Base-by-base conservation (phyloP, 1,140 invertebrate genomes). In the Vanessa tameamea region DNA sequence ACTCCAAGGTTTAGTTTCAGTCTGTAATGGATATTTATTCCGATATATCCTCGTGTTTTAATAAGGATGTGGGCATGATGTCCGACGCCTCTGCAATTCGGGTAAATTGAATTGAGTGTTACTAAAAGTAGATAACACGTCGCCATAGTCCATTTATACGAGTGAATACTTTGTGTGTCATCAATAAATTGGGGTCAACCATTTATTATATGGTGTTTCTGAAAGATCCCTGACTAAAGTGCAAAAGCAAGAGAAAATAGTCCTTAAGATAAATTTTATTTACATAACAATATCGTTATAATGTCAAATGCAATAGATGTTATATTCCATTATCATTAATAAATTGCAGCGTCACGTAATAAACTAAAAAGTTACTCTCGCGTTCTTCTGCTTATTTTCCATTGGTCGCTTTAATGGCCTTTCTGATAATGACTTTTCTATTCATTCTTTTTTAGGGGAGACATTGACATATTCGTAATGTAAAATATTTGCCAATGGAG, bases 401-500 rank as follows among this genome's bases (percentile, higher is more conserved):
- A n/a, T 23, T 69, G 68, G 20, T n/a, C 43, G 47, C 20, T 16
- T 48, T 47, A 43, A 59, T 61, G 43, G n/a, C 20, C 20, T 47
- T 57, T n/a, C 61, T 47, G 55, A 48, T 61, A 69, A 61, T 48
- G 67, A 69, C 67, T 59, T 66, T 72, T 59, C 47, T 57, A 61
- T 73, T 69, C 48, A 53, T 23, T 50, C 69, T 53, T 57, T 72
- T 65, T 71, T 53, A 23, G 48, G 57, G 57, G 12, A 55, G 37
- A 31, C 59, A 64, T 68, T 69, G 57, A 69, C 57, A 73, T 67
- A 68, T 73, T 69, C 15, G 20, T 57, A 74, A 55, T 69, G 59
- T 69, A 69, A 74, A 69, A 64, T 74, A 74, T 74, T 74, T 74
- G 72, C 50, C 50, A 69, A 43, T 48, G 51, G 63, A 23, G 69